Evolutionary conservation across 2,888 invertebrate genomes (phyloP), one percentile per base, ranked within the genome.

Genomic region (Amphipyra berbera): DNA sequence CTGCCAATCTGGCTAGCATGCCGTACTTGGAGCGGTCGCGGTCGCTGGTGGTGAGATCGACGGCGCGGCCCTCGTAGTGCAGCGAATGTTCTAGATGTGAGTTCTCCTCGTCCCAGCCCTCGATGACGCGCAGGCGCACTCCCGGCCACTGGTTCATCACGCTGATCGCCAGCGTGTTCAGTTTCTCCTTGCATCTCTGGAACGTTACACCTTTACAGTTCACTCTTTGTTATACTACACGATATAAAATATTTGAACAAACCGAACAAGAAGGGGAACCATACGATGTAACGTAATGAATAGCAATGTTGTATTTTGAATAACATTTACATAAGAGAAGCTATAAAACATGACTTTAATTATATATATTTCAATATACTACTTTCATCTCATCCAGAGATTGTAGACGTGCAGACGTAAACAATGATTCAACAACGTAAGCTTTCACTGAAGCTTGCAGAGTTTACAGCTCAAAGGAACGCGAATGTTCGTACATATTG

Each of bases 141-240:
- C 98, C 98, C 0, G 99, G 99, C 99, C 99, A 99, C 91, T 98
- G 98, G 95, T 99, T 99, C 98, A 99, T 98, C 91, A 99, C 99
- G 82, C 98, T 98, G 88, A 99, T 98, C 60, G 99, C 98, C 86
- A 99, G 95, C 62, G 98, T 98, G 94, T 99, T 98, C 83, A 99
- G 95, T 92, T 98, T 98, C 94, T 99, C 99, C 91, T 98, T 98
- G 95, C 99, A 98, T 89, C 99, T 96, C 99, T 99, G 96, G 53
- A 97, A 97, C 82, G 79, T 83, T 65, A 63, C 53, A 47, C 65
- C 67, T 49, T 54, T 12, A 4, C 4, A 15, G 27, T 30, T 73
- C 37, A 69, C 33, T 50, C 7, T 50, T 37, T 52, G 47, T 42
- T 45, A 21, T 7, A 21, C 21, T 45, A 30, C 38, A 46, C 55